Evolutionary conservation across 2,888 invertebrate genomes (phyloP).

Genomic region (Tuta absoluta): DNA sequence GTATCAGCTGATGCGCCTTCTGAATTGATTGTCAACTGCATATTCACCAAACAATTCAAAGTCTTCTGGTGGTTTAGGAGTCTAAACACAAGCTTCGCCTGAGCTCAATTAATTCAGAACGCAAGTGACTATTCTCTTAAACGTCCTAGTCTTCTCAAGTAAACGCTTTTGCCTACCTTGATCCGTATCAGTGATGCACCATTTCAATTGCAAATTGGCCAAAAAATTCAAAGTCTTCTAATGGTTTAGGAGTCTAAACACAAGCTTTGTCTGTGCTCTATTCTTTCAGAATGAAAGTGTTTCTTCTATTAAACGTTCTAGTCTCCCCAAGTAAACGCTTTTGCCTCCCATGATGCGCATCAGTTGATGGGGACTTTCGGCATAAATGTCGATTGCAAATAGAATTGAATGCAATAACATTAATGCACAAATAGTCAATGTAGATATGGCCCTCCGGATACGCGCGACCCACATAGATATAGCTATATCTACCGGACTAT

Average conservation of each 20-base stretch:
- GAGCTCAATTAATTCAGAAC: too few species aligned
- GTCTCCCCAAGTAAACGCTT: slow-evolving; percentile 1
- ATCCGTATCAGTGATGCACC: slow-evolving; percentile 16
- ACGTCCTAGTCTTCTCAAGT: too few species aligned
- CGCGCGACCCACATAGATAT: slow-evolving; percentile 62
- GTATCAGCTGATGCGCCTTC: too few species aligned
- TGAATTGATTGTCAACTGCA: too few species aligned
- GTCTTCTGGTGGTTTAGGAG: too few species aligned
- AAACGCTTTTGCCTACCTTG: too few species aligned
- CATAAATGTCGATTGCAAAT: slow-evolving; percentile 35
- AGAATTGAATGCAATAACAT: slow-evolving; percentile 39
- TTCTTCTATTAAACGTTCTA: background rate
- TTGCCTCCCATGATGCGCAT: slow-evolving; percentile 15
- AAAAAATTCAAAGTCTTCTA: background rate
- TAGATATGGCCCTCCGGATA: slow-evolving; percentile 67
- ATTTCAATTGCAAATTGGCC: background rate
- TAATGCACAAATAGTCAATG: slow-evolving; percentile 53
- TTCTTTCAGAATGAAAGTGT: background rate
- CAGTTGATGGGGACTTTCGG: slow-evolving; percentile 13
- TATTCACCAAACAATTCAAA: background rate
- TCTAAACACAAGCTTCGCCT: too few species aligned
- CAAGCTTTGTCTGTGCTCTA: background rate
- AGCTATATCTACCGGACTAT: slow-evolving; percentile 17
- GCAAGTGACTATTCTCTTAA: too few species aligned
- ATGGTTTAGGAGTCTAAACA: background rate